Evolutionary conservation across 1,140 invertebrate genomes (phyloP).

Genomic region (Drosophila elegans): DNA sequence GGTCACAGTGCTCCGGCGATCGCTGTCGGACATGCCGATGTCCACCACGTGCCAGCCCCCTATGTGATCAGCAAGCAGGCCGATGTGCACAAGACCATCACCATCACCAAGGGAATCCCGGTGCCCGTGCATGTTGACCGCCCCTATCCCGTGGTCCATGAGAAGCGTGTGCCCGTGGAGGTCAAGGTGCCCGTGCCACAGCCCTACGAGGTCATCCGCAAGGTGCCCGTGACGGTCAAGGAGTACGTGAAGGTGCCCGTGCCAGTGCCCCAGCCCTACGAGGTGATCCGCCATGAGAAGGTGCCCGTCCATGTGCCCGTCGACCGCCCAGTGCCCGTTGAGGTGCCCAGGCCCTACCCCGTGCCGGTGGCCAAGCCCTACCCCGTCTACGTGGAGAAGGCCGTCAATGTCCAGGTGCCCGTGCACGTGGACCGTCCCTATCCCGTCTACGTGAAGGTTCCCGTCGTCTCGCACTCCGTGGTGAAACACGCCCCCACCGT

Average conservation of each 20-base stretch:
- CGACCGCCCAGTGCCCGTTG: slow-evolving; percentile 88
- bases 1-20: slow-evolving; percentile 61
- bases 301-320: slow-evolving; percentile 87
- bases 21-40: slow-evolving; percentile 46
- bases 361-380: slow-evolving; percentile 90
- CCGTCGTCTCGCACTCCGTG: slow-evolving; percentile 86
- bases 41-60: slow-evolving; percentile 66
- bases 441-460: slow-evolving; percentile 86
- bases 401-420: slow-evolving; percentile 88
- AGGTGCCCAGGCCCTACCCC: slow-evolving; percentile 90
- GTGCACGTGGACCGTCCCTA: slow-evolving; percentile 86
- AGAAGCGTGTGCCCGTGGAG: slow-evolving; percentile 88
- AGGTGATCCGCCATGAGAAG: slow-evolving; percentile 89
- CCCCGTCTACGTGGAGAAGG: slow-evolving; percentile 89
- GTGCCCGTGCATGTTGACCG: slow-evolving; percentile 88
- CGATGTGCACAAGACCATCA: slow-evolving; percentile 89
- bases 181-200: slow-evolving; percentile 88
- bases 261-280: slow-evolving; percentile 89
- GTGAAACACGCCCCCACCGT: slow-evolving; percentile 85
- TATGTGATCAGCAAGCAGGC: slow-evolving; percentile 85
- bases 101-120: slow-evolving; percentile 89
- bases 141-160: slow-evolving; percentile 87
- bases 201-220: slow-evolving; percentile 89
- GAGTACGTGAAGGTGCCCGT: slow-evolving; percentile 89
- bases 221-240: slow-evolving; percentile 88